Base-by-base conservation (phyloP, 2,888 invertebrate species). In the Sarcophaga variegata region DNA sequence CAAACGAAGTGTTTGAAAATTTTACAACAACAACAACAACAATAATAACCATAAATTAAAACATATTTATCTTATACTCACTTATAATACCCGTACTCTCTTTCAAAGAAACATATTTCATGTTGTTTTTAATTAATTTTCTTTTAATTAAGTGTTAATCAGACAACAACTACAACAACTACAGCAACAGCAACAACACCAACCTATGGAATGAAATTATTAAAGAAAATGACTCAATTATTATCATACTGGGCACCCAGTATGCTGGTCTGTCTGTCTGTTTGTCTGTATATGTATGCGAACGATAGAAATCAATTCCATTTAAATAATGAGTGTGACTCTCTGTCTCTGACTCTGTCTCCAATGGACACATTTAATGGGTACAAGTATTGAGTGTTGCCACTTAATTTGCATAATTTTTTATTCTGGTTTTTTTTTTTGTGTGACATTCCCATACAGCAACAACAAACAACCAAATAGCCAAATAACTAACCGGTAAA, bases 131-230 rank as follows among this genome's bases (percentile, higher is more conserved):
- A 85, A 85, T 85, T 76, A 81, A 81, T 77, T 85, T 85, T n/a
- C 66, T 81, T 81, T 81, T 76, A 85, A 85, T 80, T 85, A 76
- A 85, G 70, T 85, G 80, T 72, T 85, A 85, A 85, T 72, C 60
- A 60, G 70, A 66, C 66, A 74, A 64, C 47, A 84, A 59, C 54
- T 54, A 54, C 54, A 49, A 14, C 11, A 14, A 54, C 54, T 14
- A 49, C 11, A 49, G 14, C 11, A 49, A 49, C 11, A 49, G 14
- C 14, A 49, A 59, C 11, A n/a, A 66, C 6, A 37, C 10, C 37
- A 37, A 10, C 8, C 14, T 49, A 49, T n/a, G n/a, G 4, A 62
- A 20, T n/a, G n/a, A 62, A 10, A n/a, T 20, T 62, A 62, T 62
- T 62, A n/a, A 62, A 62, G 62, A 49, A 74, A 67, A 83, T 49